These are phyloP conservation scores for Rotaria socialis DNA, from an alignment of 2,888 invertebrate species.

Conservation along the genomic window DNA sequence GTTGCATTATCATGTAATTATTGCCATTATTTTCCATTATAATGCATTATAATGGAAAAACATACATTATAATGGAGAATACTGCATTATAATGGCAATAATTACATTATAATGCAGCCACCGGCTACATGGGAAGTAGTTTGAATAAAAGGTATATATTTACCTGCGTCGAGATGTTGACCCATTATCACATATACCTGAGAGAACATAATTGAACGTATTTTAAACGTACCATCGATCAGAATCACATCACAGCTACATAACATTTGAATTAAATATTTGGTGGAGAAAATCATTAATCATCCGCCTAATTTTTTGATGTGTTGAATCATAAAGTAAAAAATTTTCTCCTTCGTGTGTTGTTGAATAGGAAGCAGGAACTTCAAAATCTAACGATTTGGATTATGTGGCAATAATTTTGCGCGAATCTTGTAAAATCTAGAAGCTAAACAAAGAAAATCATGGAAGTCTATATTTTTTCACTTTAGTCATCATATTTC, in stretches of 20 bases:
- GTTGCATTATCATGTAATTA: too few relatives aligned
- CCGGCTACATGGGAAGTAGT: too few relatives aligned
- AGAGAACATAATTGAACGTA: not conserved
- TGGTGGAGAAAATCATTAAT: not conserved
- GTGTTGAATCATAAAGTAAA: not conserved
- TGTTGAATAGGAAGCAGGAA: not conserved
- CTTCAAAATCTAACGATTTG: constrained; percentile 22
- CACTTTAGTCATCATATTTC: not conserved
- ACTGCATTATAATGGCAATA: too few relatives aligned
- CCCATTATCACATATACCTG: constrained; percentile 6
- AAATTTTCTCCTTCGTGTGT: not conserved
- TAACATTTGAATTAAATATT: constrained; percentile 1
- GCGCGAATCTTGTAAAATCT: not conserved
- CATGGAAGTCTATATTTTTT: not conserved
- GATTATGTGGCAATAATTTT: constrained; percentile 10
- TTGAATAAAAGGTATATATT: not conserved
- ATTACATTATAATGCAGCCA: too few relatives aligned
- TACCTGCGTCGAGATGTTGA: constrained; percentile 16
- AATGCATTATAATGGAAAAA: too few relatives aligned
- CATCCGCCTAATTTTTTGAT: not conserved
- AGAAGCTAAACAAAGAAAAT: not conserved
- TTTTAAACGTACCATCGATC: not conserved
- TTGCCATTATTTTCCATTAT: too few relatives aligned
- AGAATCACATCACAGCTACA: not conserved
- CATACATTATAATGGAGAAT: too few relatives aligned